Evolutionary conservation across 2,797 vertebrate species (phyloP), one percentile per base, ranked within the genome.

Genomic region (Naso thynnoides): DNA sequence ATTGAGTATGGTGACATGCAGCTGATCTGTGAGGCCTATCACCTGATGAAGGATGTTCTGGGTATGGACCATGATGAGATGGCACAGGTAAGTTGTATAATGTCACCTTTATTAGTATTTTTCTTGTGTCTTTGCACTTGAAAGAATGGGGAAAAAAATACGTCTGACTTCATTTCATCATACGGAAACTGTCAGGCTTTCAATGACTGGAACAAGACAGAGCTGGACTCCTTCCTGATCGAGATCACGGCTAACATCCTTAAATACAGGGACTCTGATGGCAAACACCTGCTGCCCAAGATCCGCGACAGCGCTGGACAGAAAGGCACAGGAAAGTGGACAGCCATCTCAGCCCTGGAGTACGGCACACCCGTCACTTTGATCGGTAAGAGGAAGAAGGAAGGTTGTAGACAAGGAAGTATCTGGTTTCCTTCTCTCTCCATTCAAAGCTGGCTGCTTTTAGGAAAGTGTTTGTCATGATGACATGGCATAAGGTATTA

Each of bases 1-100:
- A 99, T 99, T 0, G 98, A 99, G 83, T 99, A 99, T 0, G 98
- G 98, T 0, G 98, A 99, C 91, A 99, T 99, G 98, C 98, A 99
- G 95, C 93, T 99, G 56, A 99, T 99, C 87, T 99, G 98, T 27
- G 98, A 99, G 88, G 98, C 97, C 4, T 99, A 99, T 81, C 98
- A 99, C 85, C 88, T 99, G 82, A 99, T 99, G 98, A 99, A 96
- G 42, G 98, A 99, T 0, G 89, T 98, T 6, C 81, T 99, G 88
- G 90, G 86, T 21, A 96, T 99, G 97, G 92, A 94, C 27, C 97
- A 99, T 0, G 89, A 95, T 0, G 95, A 97, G 81, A 99, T 99
- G 98, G 95, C 96, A 1, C 19, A 96, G 96, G 98, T 98, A 70
- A 90, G 88, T 3, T 60, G 1, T 38, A 10, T 21, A 9, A 6